These are phyloP conservation scores for Diorhabda elongata DNA, from an alignment of 1,140 invertebrate genomes.

Conservation along the genomic window DNA sequence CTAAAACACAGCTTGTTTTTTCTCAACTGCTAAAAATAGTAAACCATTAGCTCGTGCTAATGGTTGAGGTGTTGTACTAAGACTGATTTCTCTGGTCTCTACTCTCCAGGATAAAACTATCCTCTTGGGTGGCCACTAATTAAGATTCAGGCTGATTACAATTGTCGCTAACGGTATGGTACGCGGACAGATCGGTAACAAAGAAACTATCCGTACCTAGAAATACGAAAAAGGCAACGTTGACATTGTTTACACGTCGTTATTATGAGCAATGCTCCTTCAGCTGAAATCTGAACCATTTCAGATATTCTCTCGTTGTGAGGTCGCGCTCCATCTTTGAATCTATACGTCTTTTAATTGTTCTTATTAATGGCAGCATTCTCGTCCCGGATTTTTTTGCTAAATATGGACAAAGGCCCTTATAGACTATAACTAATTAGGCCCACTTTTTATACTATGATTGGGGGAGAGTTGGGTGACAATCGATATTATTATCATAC, in stretches of 20 bases:
- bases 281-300: conserved; percentile 44
- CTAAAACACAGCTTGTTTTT: conserved; percentile 22
- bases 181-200: conserved; percentile 37
- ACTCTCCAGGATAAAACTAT: conserved; percentile 37
- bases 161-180: conserved; percentile 45
- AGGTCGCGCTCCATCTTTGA: conserved; percentile 39
- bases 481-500: no score
- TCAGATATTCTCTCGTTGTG: conserved; percentile 40
- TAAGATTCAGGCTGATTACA: conserved; percentile 46
- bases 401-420: conserved; percentile 26
- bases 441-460: conserved; percentile 19
- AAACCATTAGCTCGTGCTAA: conserved; percentile 44
- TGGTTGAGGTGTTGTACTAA: conserved; percentile 40
- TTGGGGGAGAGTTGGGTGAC: no score
- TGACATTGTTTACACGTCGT: conserved; percentile 39
- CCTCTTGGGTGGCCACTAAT: conserved; percentile 46
- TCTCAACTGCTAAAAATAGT: conserved; percentile 38
- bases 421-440: conserved; percentile 29
- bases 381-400: conserved; percentile 33
- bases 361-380: conserved; percentile 39
- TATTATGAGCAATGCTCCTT: conserved; percentile 41
- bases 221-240: conserved; percentile 44
- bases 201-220: conserved; percentile 43
- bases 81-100: conserved; percentile 34
- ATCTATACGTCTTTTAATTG: conserved; percentile 37